These are phyloP conservation scores for Regulus satrapa DNA, from an alignment of 2,113 vertebrate species.

Conservation along the genomic window DNA sequence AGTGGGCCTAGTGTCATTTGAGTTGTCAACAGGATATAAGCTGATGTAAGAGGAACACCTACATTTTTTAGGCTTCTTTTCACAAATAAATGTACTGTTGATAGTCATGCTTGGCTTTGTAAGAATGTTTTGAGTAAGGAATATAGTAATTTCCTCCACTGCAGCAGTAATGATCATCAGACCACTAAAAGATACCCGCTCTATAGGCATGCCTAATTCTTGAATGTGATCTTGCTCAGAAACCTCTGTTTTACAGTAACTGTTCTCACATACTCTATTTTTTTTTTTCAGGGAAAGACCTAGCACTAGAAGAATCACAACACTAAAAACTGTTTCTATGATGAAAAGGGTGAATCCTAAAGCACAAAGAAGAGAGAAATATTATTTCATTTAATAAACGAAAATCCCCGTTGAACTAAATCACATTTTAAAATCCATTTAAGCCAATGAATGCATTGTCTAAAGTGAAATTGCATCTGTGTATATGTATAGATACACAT, in stretches of 20 bases:
- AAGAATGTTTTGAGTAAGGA: constrained; percentile 47
- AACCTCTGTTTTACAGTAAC: background rate
- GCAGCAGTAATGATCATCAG: background rate
- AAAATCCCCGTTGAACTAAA: background rate
- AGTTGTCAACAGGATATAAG: constrained; percentile 68
- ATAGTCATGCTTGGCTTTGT: background rate
- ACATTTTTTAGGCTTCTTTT: constrained; percentile 37
- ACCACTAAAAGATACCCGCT: background rate
- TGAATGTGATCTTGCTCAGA: background rate
- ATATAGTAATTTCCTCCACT: constrained; percentile 31
- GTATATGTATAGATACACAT: background rate
- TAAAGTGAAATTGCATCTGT: background rate
- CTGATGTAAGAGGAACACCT: constrained; percentile 60
- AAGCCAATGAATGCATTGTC: background rate
- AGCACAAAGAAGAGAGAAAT: background rate
- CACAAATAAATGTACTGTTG: background rate
- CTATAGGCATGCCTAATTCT: background rate
- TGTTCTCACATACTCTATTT: background rate
- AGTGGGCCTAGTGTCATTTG: constrained; percentile 52
- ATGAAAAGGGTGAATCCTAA: background rate
- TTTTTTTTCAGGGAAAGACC: background rate
- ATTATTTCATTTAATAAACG: background rate
- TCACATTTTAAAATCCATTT: background rate
- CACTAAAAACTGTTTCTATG: background rate
- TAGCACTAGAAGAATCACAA: background rate